Base-by-base conservation (phyloP, 2,113 vertebrate genomes). In the Pyrgilauda ruficollis region DNA sequence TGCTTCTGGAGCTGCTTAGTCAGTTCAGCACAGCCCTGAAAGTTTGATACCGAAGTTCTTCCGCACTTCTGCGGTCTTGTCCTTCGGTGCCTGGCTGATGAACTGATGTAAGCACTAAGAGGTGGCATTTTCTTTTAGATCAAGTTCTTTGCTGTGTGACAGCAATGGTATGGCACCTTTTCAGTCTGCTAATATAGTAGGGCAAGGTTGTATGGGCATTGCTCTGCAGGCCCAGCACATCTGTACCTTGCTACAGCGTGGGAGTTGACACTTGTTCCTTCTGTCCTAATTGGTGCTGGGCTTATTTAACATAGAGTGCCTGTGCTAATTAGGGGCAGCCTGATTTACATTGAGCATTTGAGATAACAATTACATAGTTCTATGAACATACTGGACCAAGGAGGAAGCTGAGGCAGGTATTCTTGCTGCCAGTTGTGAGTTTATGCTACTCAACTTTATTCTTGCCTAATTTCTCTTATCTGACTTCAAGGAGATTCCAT, bases 31-130 rank as follows among this genome's bases (percentile, higher is more conserved):
- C 39, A 20, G 66, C 24, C 13, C 73, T 84, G 28, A 2, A 64
- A 66, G 55, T 58, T 74, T 84, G 55, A 35, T 23, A 3, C 26
- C 52, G 63, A 31, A 61, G 6, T 78, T 87, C 50, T 55, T 50
- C 8, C 5, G 2, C n/a, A 3, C 5, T 75, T 63, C 13, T 70
- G 41, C 1, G 0, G 15, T 55, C n/a, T 33, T 30, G 26, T 64
- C 76, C 50, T 82, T 79, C 43, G 11, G 53, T 46, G 35, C 39
- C 49, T 55, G 67, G 63, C 67, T 83, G 37, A 8, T 56, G 20
- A 68, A 73, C n/a, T 28, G 6, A 5, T n/a, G 9, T 21, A 13
- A 46, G n/a, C 55, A 23, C 43, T 15, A 41, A 77, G 28, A 26
- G 26, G 27, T 39, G 37, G 52, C 23, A n/a, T 63, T 88, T 85